phyloP scores from a whole-genome alignment of 2,113 vertebrate genomes.

The Prochilodus magdalenae region DNA sequence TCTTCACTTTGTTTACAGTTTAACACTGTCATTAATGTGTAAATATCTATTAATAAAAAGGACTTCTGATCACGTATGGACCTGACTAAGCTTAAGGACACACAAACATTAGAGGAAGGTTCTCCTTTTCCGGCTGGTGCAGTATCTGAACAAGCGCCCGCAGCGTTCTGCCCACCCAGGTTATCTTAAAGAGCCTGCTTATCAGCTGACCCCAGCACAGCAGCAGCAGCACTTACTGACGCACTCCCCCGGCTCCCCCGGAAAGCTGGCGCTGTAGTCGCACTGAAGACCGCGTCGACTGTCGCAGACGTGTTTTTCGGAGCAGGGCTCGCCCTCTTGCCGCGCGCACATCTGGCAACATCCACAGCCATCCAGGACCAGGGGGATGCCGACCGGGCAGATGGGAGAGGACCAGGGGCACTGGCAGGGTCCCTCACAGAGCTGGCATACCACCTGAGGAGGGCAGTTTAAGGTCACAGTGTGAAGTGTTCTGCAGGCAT shows the following conservation, averaged over 20 bases:
- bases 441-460: conserved; percentile 83
- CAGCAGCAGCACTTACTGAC: conserved; percentile 85
- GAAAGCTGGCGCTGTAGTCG: conserved; percentile 77
- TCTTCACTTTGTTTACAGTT: too few relatives aligned
- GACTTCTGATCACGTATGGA: too few relatives aligned
- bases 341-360: conserved; percentile 90
- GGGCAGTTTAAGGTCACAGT: not conserved
- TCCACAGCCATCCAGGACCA: conserved; percentile 86
- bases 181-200: not conserved
- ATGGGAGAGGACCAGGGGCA: conserved; percentile 78
- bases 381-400: conserved; percentile 79
- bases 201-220: conserved; percentile 20
- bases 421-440: conserved; percentile 81
- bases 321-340: conserved; percentile 84
- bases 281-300: conserved; percentile 83
- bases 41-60: too few relatives aligned
- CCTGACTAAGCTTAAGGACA: too few relatives aligned
- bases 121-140: not conserved
- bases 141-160: not conserved
- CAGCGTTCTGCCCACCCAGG: not conserved
- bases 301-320: conserved; percentile 81
- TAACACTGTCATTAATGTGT: too few relatives aligned
- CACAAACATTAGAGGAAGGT: too few relatives aligned
- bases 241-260: conserved; percentile 79
- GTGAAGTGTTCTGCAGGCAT: too few relatives aligned